Evolutionary conservation across 2,888 invertebrate species (phyloP).

Genomic region (Tuberolachnus salignus): DNA sequence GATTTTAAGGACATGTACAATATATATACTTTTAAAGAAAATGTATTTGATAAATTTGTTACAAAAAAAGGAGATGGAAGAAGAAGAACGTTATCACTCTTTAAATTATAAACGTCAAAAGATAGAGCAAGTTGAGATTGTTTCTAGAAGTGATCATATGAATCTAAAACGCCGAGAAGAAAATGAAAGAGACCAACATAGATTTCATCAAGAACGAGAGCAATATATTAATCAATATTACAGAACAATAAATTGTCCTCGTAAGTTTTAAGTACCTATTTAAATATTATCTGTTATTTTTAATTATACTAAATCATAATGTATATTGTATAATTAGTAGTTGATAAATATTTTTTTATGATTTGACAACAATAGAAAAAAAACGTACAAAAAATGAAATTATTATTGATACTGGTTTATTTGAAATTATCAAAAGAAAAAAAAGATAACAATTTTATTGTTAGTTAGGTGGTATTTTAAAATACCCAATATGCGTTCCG

Average conservation of each 20-base stretch:
- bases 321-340: neutral
- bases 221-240: slow-evolving; percentile 53
- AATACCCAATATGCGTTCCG: no score
- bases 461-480: no score
- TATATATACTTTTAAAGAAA: no score
- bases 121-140: neutral
- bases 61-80: slow-evolving; percentile 51
- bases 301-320: no score
- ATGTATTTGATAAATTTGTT: slow-evolving; percentile 54
- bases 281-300: no score
- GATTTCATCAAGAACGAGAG: slow-evolving; percentile 42
- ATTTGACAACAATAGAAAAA: no score
- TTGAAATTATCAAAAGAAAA: no score
- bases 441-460: no score
- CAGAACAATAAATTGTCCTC: slow-evolving; percentile 38
- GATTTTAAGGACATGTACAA: no score
- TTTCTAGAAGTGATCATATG: slow-evolving; percentile 19
- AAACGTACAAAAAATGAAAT: no score
- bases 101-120: slow-evolving; percentile 44
- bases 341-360: neutral
- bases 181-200: slow-evolving; percentile 34
- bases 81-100: slow-evolving; percentile 45
- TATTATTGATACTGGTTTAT: no score
- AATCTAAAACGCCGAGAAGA: slow-evolving; percentile 41
- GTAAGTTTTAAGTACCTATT: slow-evolving; percentile 44